A percentile compares a stretch with the other conserved stretches of the same genome.
These are phyloP conservation scores for Thryonomys swinderianus DNA, from an alignment of 2,113 vertebrate species.

Conservation along the genomic window DNA sequence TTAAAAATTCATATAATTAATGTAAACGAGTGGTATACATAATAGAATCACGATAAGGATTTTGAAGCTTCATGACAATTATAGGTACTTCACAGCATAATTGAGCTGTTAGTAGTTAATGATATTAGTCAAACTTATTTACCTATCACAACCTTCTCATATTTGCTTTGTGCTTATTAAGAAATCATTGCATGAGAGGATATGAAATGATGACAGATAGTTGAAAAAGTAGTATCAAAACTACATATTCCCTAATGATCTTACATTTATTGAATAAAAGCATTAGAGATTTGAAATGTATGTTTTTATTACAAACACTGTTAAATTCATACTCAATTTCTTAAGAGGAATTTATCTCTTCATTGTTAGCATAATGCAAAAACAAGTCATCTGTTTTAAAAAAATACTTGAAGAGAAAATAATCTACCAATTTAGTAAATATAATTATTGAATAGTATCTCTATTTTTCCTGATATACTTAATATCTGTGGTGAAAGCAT, in stretches of 20 bases:
- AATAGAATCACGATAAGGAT: constrained; percentile 70
- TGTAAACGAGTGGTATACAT: constrained; percentile 75
- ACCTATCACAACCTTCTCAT: constrained; percentile 57
- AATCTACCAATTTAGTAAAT: constrained; percentile 42
- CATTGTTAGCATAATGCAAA: constrained; percentile 30
- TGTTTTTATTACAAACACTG: neutral
- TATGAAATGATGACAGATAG: constrained; percentile 55
- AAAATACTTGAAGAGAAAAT: constrained; percentile 37
- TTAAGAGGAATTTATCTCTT: constrained; percentile 27
- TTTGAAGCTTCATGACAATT: constrained; percentile 69
- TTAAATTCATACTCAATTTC: constrained; percentile 22
- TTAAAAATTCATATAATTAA: constrained; percentile 77
- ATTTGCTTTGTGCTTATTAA: constrained; percentile 61
- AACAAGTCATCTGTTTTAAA: constrained; percentile 41
- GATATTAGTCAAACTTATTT: constrained; percentile 69
- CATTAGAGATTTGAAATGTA: constrained; percentile 33
- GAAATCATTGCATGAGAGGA: constrained; percentile 41
- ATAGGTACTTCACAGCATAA: constrained; percentile 61
- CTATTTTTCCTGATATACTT: constrained; percentile 29
- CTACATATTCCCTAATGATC: constrained; percentile 35
- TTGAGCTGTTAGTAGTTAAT: constrained; percentile 71
- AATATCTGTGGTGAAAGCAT: neutral
- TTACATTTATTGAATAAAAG: constrained; percentile 36
- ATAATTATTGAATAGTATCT: neutral
- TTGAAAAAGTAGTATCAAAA: constrained; percentile 38